These are phyloP conservation scores for Globicephala melas DNA, from an alignment of 2,113 vertebrate species.

Conservation along the genomic window DNA sequence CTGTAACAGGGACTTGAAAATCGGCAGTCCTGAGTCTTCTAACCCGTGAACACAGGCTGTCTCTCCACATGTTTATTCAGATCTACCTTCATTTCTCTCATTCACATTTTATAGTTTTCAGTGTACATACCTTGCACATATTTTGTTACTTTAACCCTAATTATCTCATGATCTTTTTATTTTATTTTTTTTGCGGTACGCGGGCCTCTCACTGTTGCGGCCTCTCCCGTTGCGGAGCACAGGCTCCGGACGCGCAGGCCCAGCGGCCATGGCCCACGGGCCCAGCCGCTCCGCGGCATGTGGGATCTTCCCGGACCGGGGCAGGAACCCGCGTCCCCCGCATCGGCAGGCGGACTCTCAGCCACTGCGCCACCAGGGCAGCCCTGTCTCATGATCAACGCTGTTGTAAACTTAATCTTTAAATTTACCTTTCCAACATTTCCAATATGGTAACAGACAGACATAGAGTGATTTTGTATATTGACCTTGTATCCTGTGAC, in stretches of 20 bases:
- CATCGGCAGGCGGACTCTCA: too few species aligned
- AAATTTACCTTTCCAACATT: background rate
- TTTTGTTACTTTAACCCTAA: background rate
- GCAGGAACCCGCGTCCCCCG: too few species aligned
- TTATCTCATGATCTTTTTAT: background rate
- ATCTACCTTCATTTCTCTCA: background rate
- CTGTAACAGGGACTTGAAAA: background rate
- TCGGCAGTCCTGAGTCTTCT: background rate
- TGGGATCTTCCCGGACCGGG: too few species aligned
- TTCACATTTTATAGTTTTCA: background rate
- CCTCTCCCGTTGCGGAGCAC: too few species aligned
- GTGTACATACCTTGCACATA: background rate
- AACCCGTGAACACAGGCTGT: fast-evolving
- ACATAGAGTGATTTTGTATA: background rate
- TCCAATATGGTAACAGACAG: background rate
- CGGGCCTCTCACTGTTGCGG: too few species aligned
- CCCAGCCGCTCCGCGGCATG: too few species aligned
- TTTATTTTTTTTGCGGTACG: too few species aligned
- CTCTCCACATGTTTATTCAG: background rate
- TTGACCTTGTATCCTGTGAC: background rate
- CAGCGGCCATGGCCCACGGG: too few species aligned
- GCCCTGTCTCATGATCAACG: background rate
- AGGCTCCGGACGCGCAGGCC: too few species aligned
- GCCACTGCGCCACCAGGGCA: too few species aligned
- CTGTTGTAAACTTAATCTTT: background rate